Percentiles rank a stretch among this genome's conserved stretches.
These are phyloP conservation scores for Hedya salicella DNA, from an alignment of 2,888 invertebrate species.

Conservation along the genomic window DNA sequence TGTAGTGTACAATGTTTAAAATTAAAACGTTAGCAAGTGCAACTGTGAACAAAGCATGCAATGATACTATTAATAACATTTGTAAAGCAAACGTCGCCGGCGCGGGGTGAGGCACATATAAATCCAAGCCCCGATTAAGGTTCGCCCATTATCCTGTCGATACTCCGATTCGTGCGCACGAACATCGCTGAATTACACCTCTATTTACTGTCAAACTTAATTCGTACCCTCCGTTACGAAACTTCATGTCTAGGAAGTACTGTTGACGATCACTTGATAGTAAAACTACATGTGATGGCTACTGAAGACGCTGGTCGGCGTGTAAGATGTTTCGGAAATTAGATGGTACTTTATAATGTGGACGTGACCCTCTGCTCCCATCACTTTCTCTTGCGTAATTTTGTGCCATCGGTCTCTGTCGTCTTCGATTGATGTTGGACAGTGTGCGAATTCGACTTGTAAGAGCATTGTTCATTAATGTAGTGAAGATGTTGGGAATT, in stretches of 20 bases:
- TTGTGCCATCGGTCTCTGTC: slow-evolving; percentile 1
- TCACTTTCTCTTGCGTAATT: slow-evolving; percentile 13
- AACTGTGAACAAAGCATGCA: slow-evolving; percentile 21
- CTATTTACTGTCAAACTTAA: slow-evolving; percentile 83
- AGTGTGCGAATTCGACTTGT: neutral
- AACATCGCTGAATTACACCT: slow-evolving; percentile 82
- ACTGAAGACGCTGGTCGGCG: slow-evolving; percentile 8
- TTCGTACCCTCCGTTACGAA: slow-evolving; percentile 77
- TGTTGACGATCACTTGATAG: slow-evolving; percentile 31
- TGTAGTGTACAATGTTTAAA: no score
- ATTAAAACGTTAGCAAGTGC: neutral
- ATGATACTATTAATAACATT: slow-evolving; percentile 69
- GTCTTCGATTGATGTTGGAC: slow-evolving; percentile 6
- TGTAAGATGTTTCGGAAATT: slow-evolving; percentile 3
- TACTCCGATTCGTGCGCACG: slow-evolving; percentile 80
- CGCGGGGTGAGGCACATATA: slow-evolving; percentile 62
- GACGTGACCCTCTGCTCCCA: neutral
- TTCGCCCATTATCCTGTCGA: slow-evolving; percentile 79
- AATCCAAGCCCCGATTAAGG: slow-evolving; percentile 62
- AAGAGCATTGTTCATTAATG: neutral
- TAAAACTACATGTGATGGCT: slow-evolving; percentile 15
- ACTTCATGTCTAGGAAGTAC: slow-evolving; percentile 56
- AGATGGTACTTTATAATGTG: neutral
- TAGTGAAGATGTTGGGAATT: neutral
- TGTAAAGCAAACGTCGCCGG: slow-evolving; percentile 64